Evolutionary conservation across 2,797 vertebrate species (phyloP), one percentile per base, ranked within the genome.

Genomic region (Oreochromis grahami): DNA sequence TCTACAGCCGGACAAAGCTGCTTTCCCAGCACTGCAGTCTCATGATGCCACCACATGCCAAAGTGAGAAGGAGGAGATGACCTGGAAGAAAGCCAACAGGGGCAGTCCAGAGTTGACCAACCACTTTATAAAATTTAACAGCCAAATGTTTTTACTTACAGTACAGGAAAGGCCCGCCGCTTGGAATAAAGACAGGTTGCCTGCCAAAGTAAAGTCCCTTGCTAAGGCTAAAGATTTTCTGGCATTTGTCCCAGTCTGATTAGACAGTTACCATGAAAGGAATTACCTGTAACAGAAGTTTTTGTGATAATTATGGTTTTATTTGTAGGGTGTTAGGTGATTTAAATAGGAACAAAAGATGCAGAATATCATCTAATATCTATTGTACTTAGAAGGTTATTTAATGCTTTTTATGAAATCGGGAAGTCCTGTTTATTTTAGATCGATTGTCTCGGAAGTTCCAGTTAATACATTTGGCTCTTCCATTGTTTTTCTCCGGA

Each of bases 1-100:
- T 98, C 32, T 60, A 88, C 70, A 78, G 48, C 0, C 93, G 51
- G 1, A 94, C 94, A 1, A 74, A 90, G 0, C 76, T 26, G 60
- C 97, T 98, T 19, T 95, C 93, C 0, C 0, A 90, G 53, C 93
- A 97, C 55, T 96, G 97, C n/a, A 81, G 88, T 52, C 85, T 93
- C 51, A 93, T 98, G 95, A 96, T 63, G 68, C 81, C 92, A 1
- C 95, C 96, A 0, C 15, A 87, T 2, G 86, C 79, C 1, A 92
- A 98, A 97, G 98, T 99, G 94, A 85, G 84, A 38, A 72, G 3
- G 53, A 45, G 24, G 51, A 48, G 68, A 41, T 9, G 15, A 0
- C 41, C 65, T 45, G 34, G 51, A 24, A 24, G 55, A 41, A 29
- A 32, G 24, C 19, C 41, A 34, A 9, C 4, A 32, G 56, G 53